Conservation (phyloP, 2,113 vertebrate species). For the Tiliqua scincoides region DNA sequence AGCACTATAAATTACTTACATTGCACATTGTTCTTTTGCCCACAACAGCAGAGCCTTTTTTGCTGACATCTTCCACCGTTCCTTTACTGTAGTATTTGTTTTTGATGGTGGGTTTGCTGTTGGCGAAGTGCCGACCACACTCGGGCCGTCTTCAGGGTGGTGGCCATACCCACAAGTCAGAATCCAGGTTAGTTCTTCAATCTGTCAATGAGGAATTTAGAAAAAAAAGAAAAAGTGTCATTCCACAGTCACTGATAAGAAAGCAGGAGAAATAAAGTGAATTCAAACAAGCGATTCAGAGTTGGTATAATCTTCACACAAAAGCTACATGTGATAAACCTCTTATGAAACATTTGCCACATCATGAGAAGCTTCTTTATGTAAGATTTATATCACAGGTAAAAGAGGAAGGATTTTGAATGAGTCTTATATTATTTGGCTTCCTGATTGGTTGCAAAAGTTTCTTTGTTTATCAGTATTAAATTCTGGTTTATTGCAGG, state of each 20-base stretch:
- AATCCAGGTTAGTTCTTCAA: slow-evolving; percentile 87
- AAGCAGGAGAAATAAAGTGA: background rate
- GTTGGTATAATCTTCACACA: background rate
- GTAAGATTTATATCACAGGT: no score
- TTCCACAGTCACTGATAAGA: background rate
- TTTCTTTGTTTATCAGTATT: background rate
- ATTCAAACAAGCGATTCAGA: background rate
- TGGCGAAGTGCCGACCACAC: slow-evolving; percentile 74
- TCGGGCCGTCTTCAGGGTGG: slow-evolving; percentile 80
- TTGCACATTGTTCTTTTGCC: slow-evolving; percentile 90
- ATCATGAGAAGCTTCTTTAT: background rate
- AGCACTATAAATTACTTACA: slow-evolving; percentile 70
- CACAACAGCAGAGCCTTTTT: slow-evolving; percentile 92
- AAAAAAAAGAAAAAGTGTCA: background rate
- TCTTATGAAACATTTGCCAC: background rate
- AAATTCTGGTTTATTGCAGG: background rate
- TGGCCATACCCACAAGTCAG: slow-evolving; percentile 84
- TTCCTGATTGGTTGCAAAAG: background rate
- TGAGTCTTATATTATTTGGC: background rate
- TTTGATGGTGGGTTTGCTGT: slow-evolving; percentile 78
- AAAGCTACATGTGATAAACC: background rate
- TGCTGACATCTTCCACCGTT: slow-evolving; percentile 87
- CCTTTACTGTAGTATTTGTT: slow-evolving; percentile 80
- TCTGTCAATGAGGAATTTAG: slow-evolving; percentile 72
- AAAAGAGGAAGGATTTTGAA: no score